Evolutionary conservation across 1,140 invertebrate genomes (phyloP).

Genomic region (Polyergus mexicanus): DNA sequence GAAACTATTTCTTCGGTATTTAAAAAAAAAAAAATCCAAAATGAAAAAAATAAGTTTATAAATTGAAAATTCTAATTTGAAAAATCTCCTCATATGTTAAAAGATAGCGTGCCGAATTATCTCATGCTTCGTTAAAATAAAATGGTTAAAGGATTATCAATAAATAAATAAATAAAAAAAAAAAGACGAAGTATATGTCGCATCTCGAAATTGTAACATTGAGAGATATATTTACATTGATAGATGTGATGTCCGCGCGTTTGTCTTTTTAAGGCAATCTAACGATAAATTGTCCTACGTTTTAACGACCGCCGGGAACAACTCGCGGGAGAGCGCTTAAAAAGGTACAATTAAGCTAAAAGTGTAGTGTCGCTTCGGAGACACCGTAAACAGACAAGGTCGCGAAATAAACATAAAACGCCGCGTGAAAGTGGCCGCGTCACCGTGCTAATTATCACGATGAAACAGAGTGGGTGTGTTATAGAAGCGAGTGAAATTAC

Average conservation of each 20-base stretch:
- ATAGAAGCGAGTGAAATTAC: slow-evolving; percentile 28
- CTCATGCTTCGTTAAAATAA: background rate
- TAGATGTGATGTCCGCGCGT: background rate
- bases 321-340: slow-evolving; percentile 4
- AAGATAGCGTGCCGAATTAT: background rate
- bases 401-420: slow-evolving; percentile 56
- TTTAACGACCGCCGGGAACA: background rate
- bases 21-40: background rate
- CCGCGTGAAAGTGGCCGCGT: slow-evolving; percentile 32
- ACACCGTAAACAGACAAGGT: slow-evolving; percentile 61
- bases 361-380: slow-evolving; percentile 21
- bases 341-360: slow-evolving; percentile 56
- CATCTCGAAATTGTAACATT: background rate
- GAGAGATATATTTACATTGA: background rate
- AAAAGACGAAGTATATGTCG: background rate
- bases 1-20: background rate
- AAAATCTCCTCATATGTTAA: background rate
- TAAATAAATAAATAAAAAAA: too few species aligned
- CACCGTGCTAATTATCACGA: background rate
- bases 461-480: slow-evolving; percentile 43
- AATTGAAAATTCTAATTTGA: slow-evolving; percentile 6
- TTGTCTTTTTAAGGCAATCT: background rate
- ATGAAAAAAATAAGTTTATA: background rate
- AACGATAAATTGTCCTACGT: slow-evolving; percentile 30
- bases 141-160: background rate